A percentile compares a stretch with the other conserved stretches of the same genome.
phyloP scores from a whole-genome alignment of 2,888 invertebrate genomes.

The Bombylius major region DNA sequence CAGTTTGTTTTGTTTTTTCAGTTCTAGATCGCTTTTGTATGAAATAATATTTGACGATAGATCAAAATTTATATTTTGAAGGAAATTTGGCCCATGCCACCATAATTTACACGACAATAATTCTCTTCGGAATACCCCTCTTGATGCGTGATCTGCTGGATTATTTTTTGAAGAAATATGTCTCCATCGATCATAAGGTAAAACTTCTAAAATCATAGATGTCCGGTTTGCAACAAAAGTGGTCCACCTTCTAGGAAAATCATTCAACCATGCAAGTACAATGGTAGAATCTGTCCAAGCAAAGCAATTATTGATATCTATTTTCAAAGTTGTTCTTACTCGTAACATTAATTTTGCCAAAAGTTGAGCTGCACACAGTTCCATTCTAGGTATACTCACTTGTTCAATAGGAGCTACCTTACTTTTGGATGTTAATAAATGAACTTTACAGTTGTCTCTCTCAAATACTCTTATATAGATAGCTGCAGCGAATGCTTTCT shows the following conservation, averaged over 20 bases:
- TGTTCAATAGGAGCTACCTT: constrained; percentile 10
- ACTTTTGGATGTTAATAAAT: constrained; percentile 4
- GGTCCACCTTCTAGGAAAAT: constrained; percentile 13
- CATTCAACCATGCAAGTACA: constrained; percentile 13
- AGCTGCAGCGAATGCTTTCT: constrained; percentile 4
- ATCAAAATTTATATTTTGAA: no score
- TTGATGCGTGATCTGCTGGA: constrained; percentile 1
- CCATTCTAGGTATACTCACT: background rate
- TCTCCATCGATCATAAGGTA: constrained; percentile 5
- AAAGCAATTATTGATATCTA: background rate
- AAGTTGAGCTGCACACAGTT: constrained; percentile 7
- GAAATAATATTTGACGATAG: no score
- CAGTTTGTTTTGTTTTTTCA: no score
- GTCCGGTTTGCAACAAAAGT: constrained; percentile 16
- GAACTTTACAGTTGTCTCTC: no score
- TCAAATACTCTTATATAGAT: background rate
- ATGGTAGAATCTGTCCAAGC: constrained; percentile 11
- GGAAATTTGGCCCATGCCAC: no score
- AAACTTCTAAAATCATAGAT: constrained; percentile 8
- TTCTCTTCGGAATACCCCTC: background rate
- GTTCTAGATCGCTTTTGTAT: no score
- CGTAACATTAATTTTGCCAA: background rate
- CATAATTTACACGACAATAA: no score
- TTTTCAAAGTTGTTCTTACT: background rate
- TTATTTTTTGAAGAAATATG: constrained; percentile 13